Evolutionary conservation across 2,888 invertebrate species (phyloP).

Genomic region (Pogonocherus hispidulus): DNA sequence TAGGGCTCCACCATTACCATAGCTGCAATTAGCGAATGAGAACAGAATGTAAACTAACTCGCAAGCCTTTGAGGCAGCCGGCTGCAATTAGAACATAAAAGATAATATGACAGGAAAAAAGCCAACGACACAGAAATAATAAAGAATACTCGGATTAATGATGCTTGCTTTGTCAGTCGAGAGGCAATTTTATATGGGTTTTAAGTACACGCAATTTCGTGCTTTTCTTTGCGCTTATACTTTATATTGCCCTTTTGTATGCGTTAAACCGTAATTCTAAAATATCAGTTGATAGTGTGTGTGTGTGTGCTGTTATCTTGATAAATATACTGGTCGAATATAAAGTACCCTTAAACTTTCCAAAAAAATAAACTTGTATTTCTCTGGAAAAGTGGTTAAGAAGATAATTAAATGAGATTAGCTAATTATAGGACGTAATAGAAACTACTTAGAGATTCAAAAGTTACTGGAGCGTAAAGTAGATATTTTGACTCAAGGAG

Average conservation of each 20-base stretch:
- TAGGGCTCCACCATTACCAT: conserved; percentile 52
- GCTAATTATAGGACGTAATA: no score
- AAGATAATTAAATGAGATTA: no score
- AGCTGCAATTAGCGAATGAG: conserved; percentile 59
- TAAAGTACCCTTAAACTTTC: no score
- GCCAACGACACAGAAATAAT: conserved; percentile 65
- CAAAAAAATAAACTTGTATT: background rate
- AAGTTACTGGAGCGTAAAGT: no score
- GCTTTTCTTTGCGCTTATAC: conserved; percentile 42
- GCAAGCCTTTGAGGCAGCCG: conserved; percentile 58
- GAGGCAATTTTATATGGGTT: conserved; percentile 55
- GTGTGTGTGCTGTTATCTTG: background rate
- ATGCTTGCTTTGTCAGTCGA: conserved; percentile 62
- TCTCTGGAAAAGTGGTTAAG: conserved; percentile 15
- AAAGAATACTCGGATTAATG: conserved; percentile 65
- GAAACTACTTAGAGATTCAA: no score
- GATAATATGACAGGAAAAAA: conserved; percentile 64
- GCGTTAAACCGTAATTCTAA: conserved; percentile 22
- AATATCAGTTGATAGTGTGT: background rate
- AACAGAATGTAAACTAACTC: conserved; percentile 64
- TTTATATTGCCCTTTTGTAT: conserved; percentile 42
- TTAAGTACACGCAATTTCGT: conserved; percentile 58
- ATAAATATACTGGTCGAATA: no score
- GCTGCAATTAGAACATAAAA: conserved; percentile 64
- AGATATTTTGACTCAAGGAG: no score